These are phyloP conservation scores for Pseudachorutes palmiensis DNA, from an alignment of 1,140 invertebrate species.

Conservation along the genomic window DNA sequence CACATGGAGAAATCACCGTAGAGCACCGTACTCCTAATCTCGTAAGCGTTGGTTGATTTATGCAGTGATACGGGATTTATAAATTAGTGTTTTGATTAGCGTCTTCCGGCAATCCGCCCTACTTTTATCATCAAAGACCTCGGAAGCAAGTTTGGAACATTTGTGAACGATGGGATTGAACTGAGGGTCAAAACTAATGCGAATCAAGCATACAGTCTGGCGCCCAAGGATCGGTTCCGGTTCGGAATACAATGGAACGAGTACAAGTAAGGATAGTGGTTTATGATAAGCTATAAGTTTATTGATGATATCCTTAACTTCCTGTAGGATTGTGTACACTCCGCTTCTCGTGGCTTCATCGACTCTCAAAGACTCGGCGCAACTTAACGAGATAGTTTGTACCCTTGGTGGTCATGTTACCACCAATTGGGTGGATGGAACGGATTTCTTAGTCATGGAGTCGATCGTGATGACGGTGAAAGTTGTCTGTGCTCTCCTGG, in stretches of 20 bases:
- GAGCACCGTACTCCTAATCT: slow-evolving; percentile 36
- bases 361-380: slow-evolving; percentile 39
- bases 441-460: slow-evolving; percentile 57
- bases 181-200: slow-evolving; percentile 28
- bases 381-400: slow-evolving; percentile 37
- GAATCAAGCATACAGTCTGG: slow-evolving; percentile 38
- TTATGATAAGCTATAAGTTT: not conserved
- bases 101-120: slow-evolving; percentile 39
- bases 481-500: slow-evolving; percentile 54
- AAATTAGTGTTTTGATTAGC: not conserved
- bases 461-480: slow-evolving; percentile 48
- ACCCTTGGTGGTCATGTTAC: slow-evolving; percentile 44
- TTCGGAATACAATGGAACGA: slow-evolving; percentile 44
- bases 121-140: slow-evolving; percentile 42
- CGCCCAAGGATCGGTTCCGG: slow-evolving; percentile 41
- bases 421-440: slow-evolving; percentile 45
- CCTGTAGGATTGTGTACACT: slow-evolving; percentile 39
- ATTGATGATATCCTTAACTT: not conserved
- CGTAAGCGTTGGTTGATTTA: slow-evolving; percentile 22
- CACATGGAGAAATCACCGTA: slow-evolving; percentile 42
- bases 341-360: slow-evolving; percentile 38
- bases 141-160: slow-evolving; percentile 46
- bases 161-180: slow-evolving; percentile 39
- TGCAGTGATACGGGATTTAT: not conserved
- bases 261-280: slow-evolving; percentile 39